These are phyloP conservation scores for Sycophila texana DNA, from an alignment of 2,888 invertebrate species.

Conservation along the genomic window DNA sequence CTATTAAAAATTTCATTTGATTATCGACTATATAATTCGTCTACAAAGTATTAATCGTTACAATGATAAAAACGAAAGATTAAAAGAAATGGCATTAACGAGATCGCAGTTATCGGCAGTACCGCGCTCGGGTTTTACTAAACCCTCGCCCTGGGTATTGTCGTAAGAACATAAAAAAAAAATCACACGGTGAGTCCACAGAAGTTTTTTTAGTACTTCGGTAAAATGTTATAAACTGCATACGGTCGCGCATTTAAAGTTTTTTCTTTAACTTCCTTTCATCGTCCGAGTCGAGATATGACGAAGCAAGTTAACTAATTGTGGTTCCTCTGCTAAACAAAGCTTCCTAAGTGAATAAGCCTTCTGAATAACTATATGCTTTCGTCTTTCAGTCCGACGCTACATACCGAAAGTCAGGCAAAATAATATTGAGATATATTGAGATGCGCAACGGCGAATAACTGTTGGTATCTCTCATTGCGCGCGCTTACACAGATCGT, in stretches of 20 bases:
- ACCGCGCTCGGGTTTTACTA: background rate
- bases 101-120: constrained; percentile 65
- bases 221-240: constrained; percentile 42
- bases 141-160: constrained; percentile 29
- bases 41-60: constrained; percentile 36
- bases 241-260: constrained; percentile 39
- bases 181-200: constrained; percentile 53
- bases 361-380: constrained; percentile 23
- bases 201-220: constrained; percentile 42
- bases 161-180: constrained; percentile 42
- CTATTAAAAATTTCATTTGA: background rate
- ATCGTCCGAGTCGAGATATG: constrained; percentile 43
- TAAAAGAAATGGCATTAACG: constrained; percentile 66
- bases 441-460: constrained; percentile 20
- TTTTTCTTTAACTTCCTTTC: no score
- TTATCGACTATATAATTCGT: constrained; percentile 32
- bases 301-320: constrained; percentile 48
- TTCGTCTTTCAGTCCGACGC: background rate
- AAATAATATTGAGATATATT: constrained; percentile 15
- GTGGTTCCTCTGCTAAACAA: constrained; percentile 27
- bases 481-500: background rate
- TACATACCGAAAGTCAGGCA: constrained; percentile 8
- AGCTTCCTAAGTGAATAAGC: constrained; percentile 35
- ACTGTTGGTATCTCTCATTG: constrained; percentile 13
- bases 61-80: constrained; percentile 36